A percentile compares a stretch with the other conserved stretches of the same genome.
phyloP scores from a whole-genome alignment of 2,113 vertebrate species.

The Dipodomys stephensi region DNA sequence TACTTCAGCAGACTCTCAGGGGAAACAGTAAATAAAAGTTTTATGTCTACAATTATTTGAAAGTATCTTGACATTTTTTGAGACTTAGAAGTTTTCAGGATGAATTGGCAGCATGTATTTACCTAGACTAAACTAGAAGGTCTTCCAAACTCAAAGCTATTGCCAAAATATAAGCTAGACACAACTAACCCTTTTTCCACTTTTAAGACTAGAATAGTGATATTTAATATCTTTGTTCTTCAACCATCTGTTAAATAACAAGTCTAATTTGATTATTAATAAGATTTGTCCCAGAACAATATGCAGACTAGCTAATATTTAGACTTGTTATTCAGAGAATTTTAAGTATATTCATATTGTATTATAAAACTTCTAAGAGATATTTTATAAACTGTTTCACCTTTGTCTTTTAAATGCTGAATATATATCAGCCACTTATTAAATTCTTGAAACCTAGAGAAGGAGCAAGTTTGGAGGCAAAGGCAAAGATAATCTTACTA shows the following conservation, averaged over 20 bases:
- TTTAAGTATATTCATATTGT: not conserved
- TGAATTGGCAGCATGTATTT: not conserved
- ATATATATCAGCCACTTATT: not conserved
- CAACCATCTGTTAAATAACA: conserved; percentile 45
- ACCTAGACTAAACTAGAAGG: not conserved
- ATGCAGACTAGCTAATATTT: not conserved
- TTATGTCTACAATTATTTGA: conserved; percentile 18
- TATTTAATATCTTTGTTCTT: conserved; percentile 41
- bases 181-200: conserved; percentile 39
- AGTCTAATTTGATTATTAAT: not conserved
- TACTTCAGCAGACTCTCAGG: conserved; percentile 3
- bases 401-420: not conserved
- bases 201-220: not conserved
- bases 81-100: conserved; percentile 34
- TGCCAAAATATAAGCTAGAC: conserved; percentile 9
- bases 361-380: not conserved
- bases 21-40: conserved; percentile 17
- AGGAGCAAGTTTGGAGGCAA: not conserved
- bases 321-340: not conserved
- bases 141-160: not conserved
- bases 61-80: conserved; percentile 48
- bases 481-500: conserved; percentile 23
- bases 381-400: not conserved
- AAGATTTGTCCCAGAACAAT: not conserved
- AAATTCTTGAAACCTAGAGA: conserved; percentile 37